Conservation (phyloP, 2,797 vertebrate genomes). For the Cyprinella venusta region DNA sequence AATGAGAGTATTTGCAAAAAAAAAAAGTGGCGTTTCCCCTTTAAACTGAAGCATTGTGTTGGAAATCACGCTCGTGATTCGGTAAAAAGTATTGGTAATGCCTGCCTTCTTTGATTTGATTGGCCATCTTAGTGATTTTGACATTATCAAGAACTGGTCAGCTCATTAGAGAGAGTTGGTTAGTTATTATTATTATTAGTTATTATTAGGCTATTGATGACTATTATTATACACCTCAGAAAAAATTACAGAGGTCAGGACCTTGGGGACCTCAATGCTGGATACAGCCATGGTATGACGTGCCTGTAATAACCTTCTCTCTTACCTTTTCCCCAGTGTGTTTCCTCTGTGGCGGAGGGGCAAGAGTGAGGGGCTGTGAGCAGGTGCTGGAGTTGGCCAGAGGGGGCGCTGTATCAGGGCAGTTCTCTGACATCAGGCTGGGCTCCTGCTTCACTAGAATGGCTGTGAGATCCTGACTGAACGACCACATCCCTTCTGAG, state of each 20-base stretch:
- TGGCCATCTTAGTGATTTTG: neutral
- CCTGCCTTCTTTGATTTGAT: neutral
- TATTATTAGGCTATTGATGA: too few relatives aligned
- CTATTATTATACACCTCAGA: neutral
- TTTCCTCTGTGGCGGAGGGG: constrained; percentile 81
- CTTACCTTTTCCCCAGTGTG: constrained; percentile 81
- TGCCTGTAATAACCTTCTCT: neutral
- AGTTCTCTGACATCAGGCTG: constrained; percentile 78
- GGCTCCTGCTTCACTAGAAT: constrained; percentile 97
- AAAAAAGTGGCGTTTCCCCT: too few relatives aligned
- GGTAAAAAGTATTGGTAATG: neutral
- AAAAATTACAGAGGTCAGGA: neutral
- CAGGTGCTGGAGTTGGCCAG: constrained; percentile 59
- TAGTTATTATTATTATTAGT: too few relatives aligned
- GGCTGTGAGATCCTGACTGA: constrained; percentile 93
- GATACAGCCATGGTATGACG: neutral
- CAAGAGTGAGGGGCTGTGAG: constrained; percentile 78
- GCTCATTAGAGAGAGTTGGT: neutral
- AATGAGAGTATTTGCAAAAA: too few relatives aligned
- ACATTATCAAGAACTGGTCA: neutral
- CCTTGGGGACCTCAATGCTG: neutral
- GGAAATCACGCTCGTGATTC: neutral
- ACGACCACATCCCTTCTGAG: constrained; percentile 88
- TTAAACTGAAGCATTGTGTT: neutral
- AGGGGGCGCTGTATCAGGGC: constrained; percentile 56